A percentile compares a stretch with the other conserved stretches of the same genome.
These are phyloP conservation scores for Bombus terrestris DNA, from an alignment of 1,140 invertebrate genomes.

Conservation along the genomic window DNA sequence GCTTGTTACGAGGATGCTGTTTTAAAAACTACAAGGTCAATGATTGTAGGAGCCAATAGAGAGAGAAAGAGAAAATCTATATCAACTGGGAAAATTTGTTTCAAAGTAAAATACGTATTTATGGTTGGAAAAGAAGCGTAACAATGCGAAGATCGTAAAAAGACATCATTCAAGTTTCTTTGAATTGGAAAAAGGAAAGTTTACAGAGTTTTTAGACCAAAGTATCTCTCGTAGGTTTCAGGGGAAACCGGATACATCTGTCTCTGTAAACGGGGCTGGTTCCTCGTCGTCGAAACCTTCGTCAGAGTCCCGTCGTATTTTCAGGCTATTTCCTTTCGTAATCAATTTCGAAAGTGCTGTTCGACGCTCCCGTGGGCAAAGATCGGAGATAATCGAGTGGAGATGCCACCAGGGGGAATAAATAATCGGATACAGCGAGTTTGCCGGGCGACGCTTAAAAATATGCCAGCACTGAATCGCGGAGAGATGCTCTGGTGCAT, in stretches of 20 bases:
- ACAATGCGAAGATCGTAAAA: background rate
- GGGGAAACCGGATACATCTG: slow-evolving; percentile 23
- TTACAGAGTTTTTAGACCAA: background rate
- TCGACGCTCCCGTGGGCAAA: slow-evolving; percentile 7
- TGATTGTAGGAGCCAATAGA: too few species aligned
- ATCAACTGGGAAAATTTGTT: too few species aligned
- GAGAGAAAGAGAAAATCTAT: too few species aligned
- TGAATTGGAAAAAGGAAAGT: background rate
- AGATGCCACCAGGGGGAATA: slow-evolving; percentile 18
- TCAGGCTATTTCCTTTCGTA: slow-evolving; percentile 22
- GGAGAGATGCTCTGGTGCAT: slow-evolving; percentile 26
- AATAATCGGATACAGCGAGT: slow-evolving; percentile 12
- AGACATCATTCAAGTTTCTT: background rate
- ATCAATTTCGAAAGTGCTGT: slow-evolving; percentile 26
- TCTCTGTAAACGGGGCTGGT: background rate
- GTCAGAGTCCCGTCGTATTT: background rate
- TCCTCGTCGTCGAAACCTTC: background rate
- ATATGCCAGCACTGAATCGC: slow-evolving; percentile 36
- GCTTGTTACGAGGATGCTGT: too few species aligned
- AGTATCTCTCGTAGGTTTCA: background rate
- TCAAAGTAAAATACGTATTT: too few species aligned
- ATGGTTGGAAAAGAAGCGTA: too few species aligned
- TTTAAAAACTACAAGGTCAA: too few species aligned
- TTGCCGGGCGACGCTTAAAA: slow-evolving; percentile 19
- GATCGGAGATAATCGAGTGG: slow-evolving; percentile 22